A percentile compares a stretch with the other conserved stretches of the same genome.
Evolutionary conservation across 2,797 vertebrate genomes (phyloP).

Genomic region (Mico argentatus): DNA sequence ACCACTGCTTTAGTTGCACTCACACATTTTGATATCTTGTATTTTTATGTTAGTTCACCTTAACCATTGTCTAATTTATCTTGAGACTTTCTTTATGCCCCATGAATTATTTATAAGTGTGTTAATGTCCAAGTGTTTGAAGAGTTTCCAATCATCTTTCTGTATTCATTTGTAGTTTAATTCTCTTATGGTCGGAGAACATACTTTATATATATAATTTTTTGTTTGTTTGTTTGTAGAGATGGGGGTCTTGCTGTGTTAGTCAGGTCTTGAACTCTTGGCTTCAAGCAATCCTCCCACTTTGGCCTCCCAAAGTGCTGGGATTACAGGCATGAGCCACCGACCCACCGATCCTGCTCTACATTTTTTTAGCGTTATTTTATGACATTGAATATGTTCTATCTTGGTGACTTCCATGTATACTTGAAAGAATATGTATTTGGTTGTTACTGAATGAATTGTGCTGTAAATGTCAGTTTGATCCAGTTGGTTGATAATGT

Average conservation of each 20-base stretch:
- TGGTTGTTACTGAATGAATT: neutral
- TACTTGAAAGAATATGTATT: neutral
- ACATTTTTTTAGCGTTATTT: neutral
- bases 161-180: too few species aligned
- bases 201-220: neutral
- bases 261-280: neutral
- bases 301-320: neutral
- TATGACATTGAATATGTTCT: neutral
- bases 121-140: neutral
- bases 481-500: neutral
- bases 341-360: neutral
- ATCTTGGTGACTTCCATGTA: neutral
- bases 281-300: neutral
- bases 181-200: neutral
- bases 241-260: neutral
- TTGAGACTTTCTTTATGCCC: neutral
- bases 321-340: too few species aligned
- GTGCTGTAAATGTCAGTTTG: neutral
- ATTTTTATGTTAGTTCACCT: neutral
- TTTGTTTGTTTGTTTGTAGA: neutral
- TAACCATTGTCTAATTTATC: neutral
- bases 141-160: too few species aligned
- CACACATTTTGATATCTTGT: neutral
- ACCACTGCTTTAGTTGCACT: neutral
- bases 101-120: neutral